Evolutionary conservation across 2,888 invertebrate species (phyloP).

Genomic region (Hirtodrosophila confusa): DNA sequence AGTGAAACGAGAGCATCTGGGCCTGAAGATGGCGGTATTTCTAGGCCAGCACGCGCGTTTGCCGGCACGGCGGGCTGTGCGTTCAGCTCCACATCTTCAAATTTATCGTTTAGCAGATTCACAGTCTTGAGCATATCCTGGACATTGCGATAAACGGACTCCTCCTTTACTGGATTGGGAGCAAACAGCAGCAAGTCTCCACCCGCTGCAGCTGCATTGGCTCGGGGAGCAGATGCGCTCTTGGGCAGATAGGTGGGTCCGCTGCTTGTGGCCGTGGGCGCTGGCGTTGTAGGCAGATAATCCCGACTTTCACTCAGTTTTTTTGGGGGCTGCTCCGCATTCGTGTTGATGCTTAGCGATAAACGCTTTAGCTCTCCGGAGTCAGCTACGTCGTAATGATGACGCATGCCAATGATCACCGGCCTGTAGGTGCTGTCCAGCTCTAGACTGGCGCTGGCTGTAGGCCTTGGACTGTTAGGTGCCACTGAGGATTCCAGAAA

Average conservation of each 20-base stretch:
- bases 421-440: conserved; percentile 70
- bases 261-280: conserved; percentile 67
- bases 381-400: conserved; percentile 66
- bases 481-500: conserved; percentile 62
- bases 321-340: conserved; percentile 46
- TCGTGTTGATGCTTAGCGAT: conserved; percentile 39
- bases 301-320: conserved; percentile 57
- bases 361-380: conserved; percentile 59
- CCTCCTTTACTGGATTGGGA: conserved; percentile 68
- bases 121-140: conserved; percentile 89
- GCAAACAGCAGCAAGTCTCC: conserved; percentile 75
- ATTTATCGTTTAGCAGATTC: conserved; percentile 86
- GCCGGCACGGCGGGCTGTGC: conserved; percentile 84
- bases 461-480: conserved; percentile 55
- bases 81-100: conserved; percentile 83
- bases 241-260: conserved; percentile 82
- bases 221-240: conserved; percentile 51
- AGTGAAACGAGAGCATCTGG: conserved; percentile 91
- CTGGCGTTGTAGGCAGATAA: conserved; percentile 62
- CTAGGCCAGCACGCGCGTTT: conserved; percentile 86
- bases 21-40: conserved; percentile 90
- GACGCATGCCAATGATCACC: conserved; percentile 75
- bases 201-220: conserved; percentile 56
- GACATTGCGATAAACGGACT: conserved; percentile 87
- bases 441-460: conserved; percentile 47